Percentiles rank a stretch among this genome's conserved stretches.
Evolutionary conservation across 2,113 vertebrate genomes (phyloP).

Genomic region (Todiramphus chloris): DNA sequence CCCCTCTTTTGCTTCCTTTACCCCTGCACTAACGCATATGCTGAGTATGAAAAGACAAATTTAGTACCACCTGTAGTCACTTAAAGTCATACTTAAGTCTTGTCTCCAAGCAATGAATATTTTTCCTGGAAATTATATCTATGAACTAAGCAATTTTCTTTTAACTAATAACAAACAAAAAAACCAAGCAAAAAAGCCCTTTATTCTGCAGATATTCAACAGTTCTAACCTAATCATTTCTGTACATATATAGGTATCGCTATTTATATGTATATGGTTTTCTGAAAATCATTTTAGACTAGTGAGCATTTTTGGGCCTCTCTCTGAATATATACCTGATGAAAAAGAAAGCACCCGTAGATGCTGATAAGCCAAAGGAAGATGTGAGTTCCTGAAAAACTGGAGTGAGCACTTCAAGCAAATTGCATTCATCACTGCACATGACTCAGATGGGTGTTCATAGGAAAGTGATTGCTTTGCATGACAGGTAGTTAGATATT

Average conservation of each 20-base stretch:
- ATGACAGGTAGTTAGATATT: not conserved
- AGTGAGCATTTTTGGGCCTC: not conserved
- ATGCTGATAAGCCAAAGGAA: not conserved
- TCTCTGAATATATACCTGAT: not conserved
- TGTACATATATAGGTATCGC: no score
- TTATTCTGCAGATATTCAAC: not conserved
- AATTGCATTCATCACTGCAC: not conserved
- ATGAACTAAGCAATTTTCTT: not conserved
- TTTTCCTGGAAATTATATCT: not conserved
- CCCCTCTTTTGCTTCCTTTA: not conserved
- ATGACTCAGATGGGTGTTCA: not conserved
- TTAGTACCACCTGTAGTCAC: not conserved
- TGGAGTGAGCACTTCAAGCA: not conserved
- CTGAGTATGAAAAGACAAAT: not conserved
- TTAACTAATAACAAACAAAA: not conserved
- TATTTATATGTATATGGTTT: not conserved
- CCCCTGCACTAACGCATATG: rapidly evolving
- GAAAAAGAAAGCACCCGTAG: not conserved
- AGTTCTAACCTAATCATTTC: not conserved
- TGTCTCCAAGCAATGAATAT: not conserved
- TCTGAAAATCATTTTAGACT: not conserved
- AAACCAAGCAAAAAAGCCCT: no score
- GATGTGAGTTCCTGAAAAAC: conserved; percentile 24
- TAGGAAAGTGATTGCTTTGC: not conserved
- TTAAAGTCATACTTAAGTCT: not conserved